These are phyloP conservation scores for Lasioglossum pauxillum DNA, from an alignment of 2,888 invertebrate genomes.

Conservation along the genomic window DNA sequence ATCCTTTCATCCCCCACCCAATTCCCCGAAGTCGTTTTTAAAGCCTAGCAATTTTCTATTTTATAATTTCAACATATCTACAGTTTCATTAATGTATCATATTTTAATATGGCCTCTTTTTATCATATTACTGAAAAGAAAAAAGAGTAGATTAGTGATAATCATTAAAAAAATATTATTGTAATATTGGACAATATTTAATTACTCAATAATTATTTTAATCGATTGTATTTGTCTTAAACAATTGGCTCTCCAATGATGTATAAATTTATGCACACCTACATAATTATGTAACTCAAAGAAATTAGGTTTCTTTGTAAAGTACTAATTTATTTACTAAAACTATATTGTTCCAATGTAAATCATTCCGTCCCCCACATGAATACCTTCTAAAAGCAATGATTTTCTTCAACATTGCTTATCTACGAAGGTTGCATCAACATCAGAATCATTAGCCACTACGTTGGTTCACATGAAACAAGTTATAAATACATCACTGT, in stretches of 20 bases:
- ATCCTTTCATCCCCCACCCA: background rate
- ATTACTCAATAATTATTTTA: background rate
- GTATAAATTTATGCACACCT: background rate
- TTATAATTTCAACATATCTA: background rate
- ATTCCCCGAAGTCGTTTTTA: background rate
- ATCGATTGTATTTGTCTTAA: too few relatives aligned
- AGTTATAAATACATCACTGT: background rate
- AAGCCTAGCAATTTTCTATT: background rate
- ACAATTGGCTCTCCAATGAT: background rate
- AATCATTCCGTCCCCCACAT: background rate
- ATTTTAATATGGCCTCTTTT: background rate
- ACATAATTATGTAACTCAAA: background rate
- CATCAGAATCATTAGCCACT: too few relatives aligned
- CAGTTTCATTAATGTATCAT: background rate
- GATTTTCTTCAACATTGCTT: background rate
- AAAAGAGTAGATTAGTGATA: background rate
- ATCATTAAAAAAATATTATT: background rate
- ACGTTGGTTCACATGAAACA: background rate
- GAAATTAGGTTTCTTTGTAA: too few relatives aligned
- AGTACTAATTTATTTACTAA: too few relatives aligned
- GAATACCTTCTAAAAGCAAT: background rate
- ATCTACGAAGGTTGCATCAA: background rate
- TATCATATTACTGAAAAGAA: background rate
- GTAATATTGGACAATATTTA: background rate
- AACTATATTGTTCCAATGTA: too few relatives aligned